Evolutionary conservation across 2,797 vertebrate species (phyloP).

Genomic region (Bufotes viridis): DNA sequence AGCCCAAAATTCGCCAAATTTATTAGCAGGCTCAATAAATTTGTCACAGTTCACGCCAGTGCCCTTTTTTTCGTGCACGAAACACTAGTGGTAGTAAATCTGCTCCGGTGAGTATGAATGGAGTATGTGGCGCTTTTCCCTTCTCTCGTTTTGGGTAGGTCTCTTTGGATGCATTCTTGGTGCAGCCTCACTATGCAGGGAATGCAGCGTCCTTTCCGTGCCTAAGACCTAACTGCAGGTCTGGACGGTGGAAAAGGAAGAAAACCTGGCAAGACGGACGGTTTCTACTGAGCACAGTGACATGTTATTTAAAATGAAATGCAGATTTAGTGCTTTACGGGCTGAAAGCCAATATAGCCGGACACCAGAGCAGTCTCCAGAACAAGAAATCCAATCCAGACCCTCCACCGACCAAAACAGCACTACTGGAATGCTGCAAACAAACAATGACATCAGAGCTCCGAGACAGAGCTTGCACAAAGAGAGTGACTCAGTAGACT

Average conservation of each 20-base stretch:
- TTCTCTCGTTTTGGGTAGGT: no score
- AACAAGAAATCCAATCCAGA: slow-evolving; percentile 15
- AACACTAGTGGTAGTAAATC: no score
- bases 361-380: slow-evolving; percentile 11
- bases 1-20: no score
- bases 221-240: not conserved
- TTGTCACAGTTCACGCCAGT: no score
- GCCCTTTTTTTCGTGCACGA: no score
- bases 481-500: not conserved
- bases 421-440: slow-evolving; percentile 41
- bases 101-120: not conserved
- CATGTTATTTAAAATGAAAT: slow-evolving; percentile 12
- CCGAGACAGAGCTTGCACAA: not conserved
- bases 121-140: not conserved
- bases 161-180: not conserved
- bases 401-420: slow-evolving; percentile 36
- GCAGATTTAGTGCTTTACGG: slow-evolving; percentile 19
- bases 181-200: slow-evolving; percentile 27
- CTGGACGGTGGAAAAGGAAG: not conserved
- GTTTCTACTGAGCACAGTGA: slow-evolving; percentile 2
- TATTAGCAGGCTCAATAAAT: no score
- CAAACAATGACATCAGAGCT: slow-evolving; percentile 38
- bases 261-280: not conserved
- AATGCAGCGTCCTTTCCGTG: slow-evolving; percentile 3
- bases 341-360: slow-evolving; percentile 20